Conservation (phyloP, 2,888 invertebrate species). For the Lepidocyrtinus sp. region DNA sequence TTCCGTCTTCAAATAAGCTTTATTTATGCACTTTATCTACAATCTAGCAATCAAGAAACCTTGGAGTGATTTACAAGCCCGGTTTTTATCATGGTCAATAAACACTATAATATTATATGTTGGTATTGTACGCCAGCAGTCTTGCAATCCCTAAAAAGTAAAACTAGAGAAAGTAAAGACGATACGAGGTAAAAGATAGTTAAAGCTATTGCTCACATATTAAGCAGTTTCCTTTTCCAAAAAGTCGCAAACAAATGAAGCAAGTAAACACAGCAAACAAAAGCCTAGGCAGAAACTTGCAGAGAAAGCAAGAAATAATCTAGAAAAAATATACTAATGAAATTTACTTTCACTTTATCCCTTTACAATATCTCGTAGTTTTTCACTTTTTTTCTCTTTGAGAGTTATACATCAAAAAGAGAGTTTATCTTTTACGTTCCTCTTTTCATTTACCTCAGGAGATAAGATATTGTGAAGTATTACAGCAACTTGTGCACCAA, state of each 20-base stretch:
- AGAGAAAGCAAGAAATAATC: slow-evolving; percentile 18
- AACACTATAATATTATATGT: too few species aligned
- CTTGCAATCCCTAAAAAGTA: too few species aligned
- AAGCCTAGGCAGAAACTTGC: slow-evolving; percentile 2
- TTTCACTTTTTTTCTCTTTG: not conserved
- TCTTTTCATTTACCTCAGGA: not conserved
- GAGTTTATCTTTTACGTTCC: slow-evolving; percentile 1
- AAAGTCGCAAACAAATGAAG: slow-evolving; percentile 14
- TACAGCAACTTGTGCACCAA: slow-evolving; percentile 24
- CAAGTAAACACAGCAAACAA: slow-evolving; percentile 4
- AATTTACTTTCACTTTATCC: slow-evolving; percentile 6
- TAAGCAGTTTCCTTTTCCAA: not conserved
- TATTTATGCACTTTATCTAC: too few species aligned
- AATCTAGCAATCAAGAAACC: too few species aligned
- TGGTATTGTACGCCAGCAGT: too few species aligned
- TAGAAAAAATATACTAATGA: not conserved
- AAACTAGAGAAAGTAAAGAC: too few species aligned
- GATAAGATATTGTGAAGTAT: slow-evolving; percentile 13
- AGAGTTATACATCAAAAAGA: not conserved
- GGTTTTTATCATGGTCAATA: too few species aligned
- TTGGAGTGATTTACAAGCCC: too few species aligned
- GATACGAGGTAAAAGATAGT: too few species aligned
- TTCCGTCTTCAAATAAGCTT: too few species aligned
- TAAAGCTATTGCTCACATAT: too few species aligned
- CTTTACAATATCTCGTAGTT: too few species aligned